phyloP scores from a whole-genome alignment of 2,888 invertebrate species.

The Choristoneura rosaceana region DNA sequence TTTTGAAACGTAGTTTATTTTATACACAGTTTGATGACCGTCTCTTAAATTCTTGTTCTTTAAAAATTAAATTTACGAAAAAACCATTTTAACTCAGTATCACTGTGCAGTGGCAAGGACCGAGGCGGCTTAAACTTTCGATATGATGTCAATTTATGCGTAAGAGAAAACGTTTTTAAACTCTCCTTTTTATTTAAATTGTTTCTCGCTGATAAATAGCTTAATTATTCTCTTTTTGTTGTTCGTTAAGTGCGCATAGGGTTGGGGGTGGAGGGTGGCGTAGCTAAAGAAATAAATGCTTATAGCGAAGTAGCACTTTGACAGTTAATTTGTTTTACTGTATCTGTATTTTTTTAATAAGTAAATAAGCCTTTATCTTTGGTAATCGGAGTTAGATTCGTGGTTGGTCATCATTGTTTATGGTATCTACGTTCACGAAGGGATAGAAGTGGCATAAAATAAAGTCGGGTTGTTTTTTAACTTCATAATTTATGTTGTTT shows the following conservation, averaged over 20 bases:
- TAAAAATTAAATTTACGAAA: too few relatives aligned
- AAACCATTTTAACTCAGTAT: conserved; percentile 54
- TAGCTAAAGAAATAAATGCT: conserved; percentile 24
- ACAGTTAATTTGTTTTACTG: conserved; percentile 71
- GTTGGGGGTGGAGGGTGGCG: conserved; percentile 29
- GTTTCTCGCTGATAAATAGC: conserved; percentile 41
- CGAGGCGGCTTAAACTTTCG: conserved; percentile 76
- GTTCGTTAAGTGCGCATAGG: conserved; percentile 35
- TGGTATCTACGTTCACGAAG: background rate
- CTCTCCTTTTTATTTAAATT: conserved; percentile 47
- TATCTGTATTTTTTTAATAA: conserved; percentile 54
- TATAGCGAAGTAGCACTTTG: conserved; percentile 34
- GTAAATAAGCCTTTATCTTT: conserved; percentile 5
- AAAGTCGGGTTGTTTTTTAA: background rate
- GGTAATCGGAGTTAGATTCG: background rate
- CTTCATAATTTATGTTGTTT: background rate
- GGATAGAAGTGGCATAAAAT: too few relatives aligned
- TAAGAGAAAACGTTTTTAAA: conserved; percentile 59
- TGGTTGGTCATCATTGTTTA: background rate
- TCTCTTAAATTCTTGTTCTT: too few relatives aligned
- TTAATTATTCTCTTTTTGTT: conserved; percentile 43
- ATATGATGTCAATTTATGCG: conserved; percentile 75
- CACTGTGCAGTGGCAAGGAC: conserved; percentile 68
- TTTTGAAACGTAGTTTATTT: too few relatives aligned
- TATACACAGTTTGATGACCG: too few relatives aligned